Conservation (phyloP, 2,888 invertebrate species). For the Parapristionchus giblindavisi region DNA sequence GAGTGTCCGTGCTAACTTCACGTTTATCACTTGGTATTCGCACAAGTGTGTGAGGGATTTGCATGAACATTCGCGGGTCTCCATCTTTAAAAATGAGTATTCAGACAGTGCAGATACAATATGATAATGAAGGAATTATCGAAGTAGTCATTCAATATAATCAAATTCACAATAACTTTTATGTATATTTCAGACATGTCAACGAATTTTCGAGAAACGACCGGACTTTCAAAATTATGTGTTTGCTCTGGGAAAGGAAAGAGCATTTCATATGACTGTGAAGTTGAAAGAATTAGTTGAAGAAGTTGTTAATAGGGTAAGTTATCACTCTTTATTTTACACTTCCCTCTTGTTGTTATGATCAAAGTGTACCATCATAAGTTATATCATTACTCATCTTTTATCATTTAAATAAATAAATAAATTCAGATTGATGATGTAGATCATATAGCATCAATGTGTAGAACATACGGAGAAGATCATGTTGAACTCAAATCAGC, state of each 20-base stretch:
- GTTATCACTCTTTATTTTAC: constrained; percentile 21
- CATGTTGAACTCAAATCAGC: constrained; percentile 61
- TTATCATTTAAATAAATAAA: background rate
- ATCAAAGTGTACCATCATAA: background rate
- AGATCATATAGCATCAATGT: constrained; percentile 57
- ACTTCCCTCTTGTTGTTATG: background rate
- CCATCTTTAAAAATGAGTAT: too few species aligned
- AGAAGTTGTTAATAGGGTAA: constrained; percentile 61
- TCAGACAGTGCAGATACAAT: too few species aligned
- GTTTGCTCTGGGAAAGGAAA: constrained; percentile 60
- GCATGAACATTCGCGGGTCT: too few species aligned
- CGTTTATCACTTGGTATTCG: too few species aligned
- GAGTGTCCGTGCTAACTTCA: too few species aligned
- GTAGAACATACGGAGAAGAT: constrained; percentile 63
- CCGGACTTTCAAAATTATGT: constrained; percentile 63
- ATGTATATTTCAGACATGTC: constrained; percentile 49
- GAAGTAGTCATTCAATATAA: too few species aligned
- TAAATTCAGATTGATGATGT: constrained; percentile 60
- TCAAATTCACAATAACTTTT: background rate
- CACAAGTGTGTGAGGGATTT: too few species aligned
- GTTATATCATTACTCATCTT: background rate
- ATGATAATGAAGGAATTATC: too few species aligned
- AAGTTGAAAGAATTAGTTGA: constrained; percentile 63
- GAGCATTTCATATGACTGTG: constrained; percentile 56
- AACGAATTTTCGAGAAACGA: constrained; percentile 68